phyloP scores from a whole-genome alignment of 2,888 invertebrate species.

The Ormyrus nitidulus region DNA sequence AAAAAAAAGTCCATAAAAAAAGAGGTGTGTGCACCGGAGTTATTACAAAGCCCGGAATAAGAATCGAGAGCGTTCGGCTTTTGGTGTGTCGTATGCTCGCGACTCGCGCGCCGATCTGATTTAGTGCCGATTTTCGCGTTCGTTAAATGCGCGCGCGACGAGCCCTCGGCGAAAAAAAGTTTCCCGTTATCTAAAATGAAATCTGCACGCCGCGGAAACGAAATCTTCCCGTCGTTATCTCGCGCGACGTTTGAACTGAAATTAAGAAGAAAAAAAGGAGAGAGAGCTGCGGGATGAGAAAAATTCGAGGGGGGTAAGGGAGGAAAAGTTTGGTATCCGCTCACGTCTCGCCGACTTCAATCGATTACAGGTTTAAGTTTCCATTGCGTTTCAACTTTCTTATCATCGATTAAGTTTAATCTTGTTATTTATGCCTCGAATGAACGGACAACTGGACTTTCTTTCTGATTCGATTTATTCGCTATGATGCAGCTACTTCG shows the following conservation, averaged over 20 bases:
- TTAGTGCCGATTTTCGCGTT: conserved; percentile 48
- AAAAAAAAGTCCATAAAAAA: conserved; percentile 2
- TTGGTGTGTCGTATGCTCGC: background rate
- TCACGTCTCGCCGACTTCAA: conserved; percentile 33
- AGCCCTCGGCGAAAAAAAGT: conserved; percentile 39
- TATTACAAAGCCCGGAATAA: background rate
- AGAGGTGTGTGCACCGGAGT: background rate
- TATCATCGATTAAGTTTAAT: conserved; percentile 43
- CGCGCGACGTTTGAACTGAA: conserved; percentile 10
- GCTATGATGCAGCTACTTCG: background rate
- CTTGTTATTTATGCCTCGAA: conserved; percentile 41
- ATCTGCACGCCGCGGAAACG: conserved; percentile 52
- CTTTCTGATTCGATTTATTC: conserved; percentile 1
- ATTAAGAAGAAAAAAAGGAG: conserved; percentile 14
- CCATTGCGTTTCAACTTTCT: conserved; percentile 34
- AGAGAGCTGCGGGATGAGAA: conserved; percentile 8
- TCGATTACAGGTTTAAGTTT: conserved; percentile 38
- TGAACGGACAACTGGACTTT: conserved; percentile 39
- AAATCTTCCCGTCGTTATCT: conserved; percentile 38
- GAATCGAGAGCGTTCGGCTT: background rate
- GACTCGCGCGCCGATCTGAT: background rate
- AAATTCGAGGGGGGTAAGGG: background rate
- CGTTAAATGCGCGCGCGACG: conserved; percentile 54
- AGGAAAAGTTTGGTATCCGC: conserved; percentile 25
- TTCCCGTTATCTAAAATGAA: conserved; percentile 63